Evolutionary conservation across 2,888 invertebrate genomes (phyloP).

Genomic region (Malthinus flaveolus): DNA sequence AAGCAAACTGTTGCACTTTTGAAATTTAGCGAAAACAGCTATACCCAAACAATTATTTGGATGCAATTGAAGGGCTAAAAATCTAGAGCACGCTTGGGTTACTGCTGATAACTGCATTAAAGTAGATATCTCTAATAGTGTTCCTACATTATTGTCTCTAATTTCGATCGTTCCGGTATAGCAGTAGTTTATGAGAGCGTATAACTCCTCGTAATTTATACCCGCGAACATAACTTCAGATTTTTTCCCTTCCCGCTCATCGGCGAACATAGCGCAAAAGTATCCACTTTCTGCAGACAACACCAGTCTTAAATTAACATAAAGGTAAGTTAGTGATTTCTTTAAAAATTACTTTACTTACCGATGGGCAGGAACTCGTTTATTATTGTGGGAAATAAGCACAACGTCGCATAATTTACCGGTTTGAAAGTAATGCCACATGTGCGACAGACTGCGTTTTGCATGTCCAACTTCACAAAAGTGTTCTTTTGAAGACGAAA

Average conservation of each 20-base stretch:
- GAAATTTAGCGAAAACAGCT: slow-evolving; percentile 89
- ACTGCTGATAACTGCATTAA: slow-evolving; percentile 84
- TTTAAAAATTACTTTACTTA: slow-evolving; percentile 27
- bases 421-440: slow-evolving; percentile 80
- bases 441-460: slow-evolving; percentile 77
- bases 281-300: slow-evolving; percentile 92
- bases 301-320: slow-evolving; percentile 69
- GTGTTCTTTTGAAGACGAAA: slow-evolving; percentile 74
- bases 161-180: slow-evolving; percentile 86
- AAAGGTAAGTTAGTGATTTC: not conserved
- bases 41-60: slow-evolving; percentile 95
- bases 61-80: slow-evolving; percentile 86
- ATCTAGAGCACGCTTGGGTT: slow-evolving; percentile 86
- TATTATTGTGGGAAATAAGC: slow-evolving; percentile 75
- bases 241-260: slow-evolving; percentile 80
- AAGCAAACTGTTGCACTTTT: slow-evolving; percentile 80
- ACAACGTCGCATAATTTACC: slow-evolving; percentile 87
- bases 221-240: slow-evolving; percentile 82
- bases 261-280: slow-evolving; percentile 95
- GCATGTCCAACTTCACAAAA: slow-evolving; percentile 80
- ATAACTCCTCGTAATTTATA: slow-evolving; percentile 84
- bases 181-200: slow-evolving; percentile 84
- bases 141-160: slow-evolving; percentile 89
- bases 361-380: slow-evolving; percentile 57
- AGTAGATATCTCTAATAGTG: slow-evolving; percentile 83